Evolutionary conservation across 2,113 vertebrate species (phyloP).

Genomic region (Polypterus bichir): DNA sequence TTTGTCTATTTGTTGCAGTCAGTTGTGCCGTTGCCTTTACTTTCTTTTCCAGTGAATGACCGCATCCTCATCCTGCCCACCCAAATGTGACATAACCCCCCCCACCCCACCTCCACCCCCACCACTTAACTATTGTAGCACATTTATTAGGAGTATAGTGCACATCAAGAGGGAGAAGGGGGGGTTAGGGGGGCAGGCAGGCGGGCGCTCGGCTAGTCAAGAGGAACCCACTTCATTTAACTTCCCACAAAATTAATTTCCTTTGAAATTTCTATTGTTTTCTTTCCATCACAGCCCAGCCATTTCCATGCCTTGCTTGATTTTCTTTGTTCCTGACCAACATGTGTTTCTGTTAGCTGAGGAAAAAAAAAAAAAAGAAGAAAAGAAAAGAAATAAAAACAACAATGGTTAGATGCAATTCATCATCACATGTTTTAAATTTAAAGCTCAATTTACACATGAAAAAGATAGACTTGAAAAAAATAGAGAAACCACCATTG

Average conservation of each 20-base stretch:
- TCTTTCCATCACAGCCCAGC: constrained; percentile 9
- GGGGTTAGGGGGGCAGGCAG: neutral
- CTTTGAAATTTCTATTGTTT: constrained; percentile 9
- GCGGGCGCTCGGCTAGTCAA: neutral
- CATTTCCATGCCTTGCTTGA: constrained; percentile 7
- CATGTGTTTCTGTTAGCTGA: neutral
- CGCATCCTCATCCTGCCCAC: neutral
- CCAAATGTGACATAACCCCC: neutral
- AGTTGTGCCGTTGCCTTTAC: too few relatives aligned
- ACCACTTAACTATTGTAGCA: neutral
- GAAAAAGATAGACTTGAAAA: neutral
- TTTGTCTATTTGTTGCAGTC: too few relatives aligned
- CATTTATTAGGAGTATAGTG: neutral
- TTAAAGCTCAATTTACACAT: neutral
- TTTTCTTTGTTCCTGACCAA: neutral
- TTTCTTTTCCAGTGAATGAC: neutral
- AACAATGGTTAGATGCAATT: neutral
- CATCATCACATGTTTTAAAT: neutral
- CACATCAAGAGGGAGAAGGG: neutral
- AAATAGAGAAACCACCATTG: too few relatives aligned
- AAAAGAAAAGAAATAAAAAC: neutral
- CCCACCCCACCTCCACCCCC: neutral
- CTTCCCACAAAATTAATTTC: neutral
- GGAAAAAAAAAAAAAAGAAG: neutral
- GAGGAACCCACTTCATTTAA: neutral